Evolutionary conservation across 1,140 invertebrate species (phyloP), one percentile per base, ranked within the genome.

Genomic region (Zophobas morio): DNA sequence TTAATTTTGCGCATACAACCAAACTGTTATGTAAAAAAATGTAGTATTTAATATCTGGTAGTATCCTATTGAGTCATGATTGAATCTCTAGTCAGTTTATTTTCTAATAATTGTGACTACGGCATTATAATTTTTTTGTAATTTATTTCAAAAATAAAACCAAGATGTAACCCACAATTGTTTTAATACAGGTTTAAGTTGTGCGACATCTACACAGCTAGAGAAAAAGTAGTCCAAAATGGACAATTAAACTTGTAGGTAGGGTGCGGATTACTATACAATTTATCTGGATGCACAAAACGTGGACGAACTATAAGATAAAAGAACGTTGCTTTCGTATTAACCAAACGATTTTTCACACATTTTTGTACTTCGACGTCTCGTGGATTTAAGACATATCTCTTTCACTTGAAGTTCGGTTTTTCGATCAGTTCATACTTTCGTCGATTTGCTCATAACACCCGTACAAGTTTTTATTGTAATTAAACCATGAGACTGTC

Each of bases 201-300:
- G 80, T 81, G 80, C 77, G 80, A 81, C 78, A 79, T 81, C 81
- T 79, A 80, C 74, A 78, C 78, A 77, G 79, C 74, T 84, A 82
- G 80, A 79, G 78, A 80, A 83, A 81, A 81, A 78, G 84, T 84
- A 85, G 84, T 85, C 84, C 84, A 85, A 85, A 85, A 74, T 85
- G 84, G 84, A 85, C 84, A 79, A 70, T 78, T 60, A 76, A 66
- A 60, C 51, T 81, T 79, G 77, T 75, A 75, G 60, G 60, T 66
- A 66, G 60, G 60, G 39, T 46, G 60, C 39, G 60, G 60, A 66
- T 2, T 32, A 60, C 37, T 60, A 35, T 60, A 37, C 42, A 8
- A n/a, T 66, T 40, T 32, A 20, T 66, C 42, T 42, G 60, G 39
- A 42, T 66, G 60, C 60, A 66, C 60, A 66, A 66, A 54, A 66